phyloP scores from a whole-genome alignment of 1,140 invertebrate species.

The Papilio glaucus region DNA sequence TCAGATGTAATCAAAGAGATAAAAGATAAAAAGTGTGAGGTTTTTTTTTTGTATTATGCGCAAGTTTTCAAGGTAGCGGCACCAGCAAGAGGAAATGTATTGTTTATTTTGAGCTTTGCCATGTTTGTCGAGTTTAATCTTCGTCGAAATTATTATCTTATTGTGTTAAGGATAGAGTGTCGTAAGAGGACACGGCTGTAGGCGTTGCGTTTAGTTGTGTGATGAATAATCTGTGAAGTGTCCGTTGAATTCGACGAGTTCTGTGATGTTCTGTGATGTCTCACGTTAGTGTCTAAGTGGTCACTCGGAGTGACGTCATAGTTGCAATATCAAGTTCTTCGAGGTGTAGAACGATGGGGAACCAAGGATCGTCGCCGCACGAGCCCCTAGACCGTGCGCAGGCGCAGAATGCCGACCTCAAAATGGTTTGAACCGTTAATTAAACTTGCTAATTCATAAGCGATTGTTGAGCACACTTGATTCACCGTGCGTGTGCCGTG shows the following conservation, averaged over 20 bases:
- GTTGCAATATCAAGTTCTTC: conserved; percentile 1
- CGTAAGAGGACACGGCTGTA: conserved; percentile 54
- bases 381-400: conserved; percentile 86
- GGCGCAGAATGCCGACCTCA: conserved; percentile 70
- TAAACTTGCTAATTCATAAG: conserved; percentile 32
- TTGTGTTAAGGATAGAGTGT: conserved; percentile 63
- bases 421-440: conserved; percentile 65
- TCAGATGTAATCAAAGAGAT: conserved; percentile 35
- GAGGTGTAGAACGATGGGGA: conserved; percentile 83
- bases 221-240: conserved; percentile 34
- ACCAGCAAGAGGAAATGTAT: conserved; percentile 59
- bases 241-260: conserved; percentile 27
- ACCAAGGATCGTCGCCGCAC: conserved; percentile 87
- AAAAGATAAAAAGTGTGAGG: conserved; percentile 37
- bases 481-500: conserved; percentile 16
- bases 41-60: conserved; percentile 56
- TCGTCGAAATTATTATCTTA: conserved; percentile 73
- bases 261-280: conserved; percentile 19
- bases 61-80: conserved; percentile 65
- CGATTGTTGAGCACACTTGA: conserved; percentile 31
- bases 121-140: conserved; percentile 75
- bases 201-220: conserved; percentile 26
- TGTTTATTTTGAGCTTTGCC: conserved; percentile 73
- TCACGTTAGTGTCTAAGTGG: conserved; percentile 8
- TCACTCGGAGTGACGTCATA: conserved; percentile 29